Evolutionary conservation across 2,888 invertebrate genomes (phyloP).

Genomic region (Volucella zonaria): DNA sequence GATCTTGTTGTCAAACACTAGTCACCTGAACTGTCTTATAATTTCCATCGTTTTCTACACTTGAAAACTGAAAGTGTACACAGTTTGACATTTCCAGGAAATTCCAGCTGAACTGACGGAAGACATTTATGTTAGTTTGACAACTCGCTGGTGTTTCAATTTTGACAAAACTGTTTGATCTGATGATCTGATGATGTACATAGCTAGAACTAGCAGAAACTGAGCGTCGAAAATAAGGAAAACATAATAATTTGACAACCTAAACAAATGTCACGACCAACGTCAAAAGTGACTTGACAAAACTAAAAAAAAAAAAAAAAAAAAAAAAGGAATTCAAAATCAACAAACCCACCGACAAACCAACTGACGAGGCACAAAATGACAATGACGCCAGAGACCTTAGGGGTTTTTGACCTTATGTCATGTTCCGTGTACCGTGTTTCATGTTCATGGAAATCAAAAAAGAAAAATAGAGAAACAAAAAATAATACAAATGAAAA

Average conservation of each 20-base stretch:
- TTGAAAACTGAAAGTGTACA: too few species aligned
- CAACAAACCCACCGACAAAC: conserved; percentile 29
- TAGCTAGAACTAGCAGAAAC: too few species aligned
- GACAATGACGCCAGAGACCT: conserved; percentile 56
- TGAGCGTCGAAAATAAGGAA: neutral
- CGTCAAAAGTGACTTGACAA: neutral
- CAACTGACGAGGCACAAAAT: conserved; percentile 33
- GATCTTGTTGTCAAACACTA: too few species aligned
- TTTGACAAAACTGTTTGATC: too few species aligned
- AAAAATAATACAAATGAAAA: too few species aligned
- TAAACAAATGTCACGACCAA: conserved; percentile 43
- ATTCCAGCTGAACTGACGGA: too few species aligned
- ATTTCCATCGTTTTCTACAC: too few species aligned
- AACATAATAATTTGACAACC: conserved; percentile 25
- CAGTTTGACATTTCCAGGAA: too few species aligned
- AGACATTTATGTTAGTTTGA: too few species aligned
- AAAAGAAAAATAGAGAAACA: neutral
- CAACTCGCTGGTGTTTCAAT: too few species aligned
- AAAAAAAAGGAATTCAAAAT: conserved; percentile 5
- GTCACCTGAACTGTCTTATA: too few species aligned
- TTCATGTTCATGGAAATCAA: conserved; percentile 44
- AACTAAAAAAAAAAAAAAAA: conserved; percentile 5
- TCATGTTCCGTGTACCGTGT: neutral
- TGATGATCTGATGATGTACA: too few species aligned
- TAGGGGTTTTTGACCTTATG: conserved; percentile 64